Base-by-base conservation (phyloP, 2,888 invertebrate species). In the Himalopsyche anomala region DNA sequence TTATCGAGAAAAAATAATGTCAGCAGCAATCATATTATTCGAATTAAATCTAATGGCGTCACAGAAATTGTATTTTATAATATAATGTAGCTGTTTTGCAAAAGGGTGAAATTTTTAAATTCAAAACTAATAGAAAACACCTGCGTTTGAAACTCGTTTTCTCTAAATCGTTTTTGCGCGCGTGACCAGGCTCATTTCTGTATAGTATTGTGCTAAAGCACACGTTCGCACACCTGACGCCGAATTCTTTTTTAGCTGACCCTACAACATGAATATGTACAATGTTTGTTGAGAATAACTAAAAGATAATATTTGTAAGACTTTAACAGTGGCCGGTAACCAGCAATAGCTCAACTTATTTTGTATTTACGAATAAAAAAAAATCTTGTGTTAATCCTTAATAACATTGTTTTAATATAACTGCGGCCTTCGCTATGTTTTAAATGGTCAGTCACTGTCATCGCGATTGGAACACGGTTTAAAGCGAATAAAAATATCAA, bases 151-250 rank as follows among this genome's bases (percentile, higher is more conserved):
- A 74, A 19, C 74, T 74, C 74, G 74, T 74, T 74, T 74, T 74
- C 36, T 74, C 74, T 74, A 74, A 74, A 74, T 74, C 74, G 74
- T 36, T 74, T 74, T 74, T 74, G 28, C 74, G 74, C 74, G 74
- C 74, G 74, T 74, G 74, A 74, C 74, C 74, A 38, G 74, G 74
- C 15, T 74, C 38, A 38, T 74, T 74, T 38, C 74, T 74, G 5
- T 36, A 38, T 74, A 36, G 28, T 36, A 36, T 74, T 36, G 15
- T 12, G 15, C 36, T 38, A 1, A 74, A 74, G 36, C 38, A 74
- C 12, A 74, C 74, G 36, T 69, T 74, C 9, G 38, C 15, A 15
- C 74, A 74, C 36, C 74, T 74, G 74, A 74, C 36, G 5, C 15
- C 15, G 74, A 36, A 15, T 36, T 38, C 74, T 4, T 38, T 15